Evolutionary conservation across 2,113 vertebrate species (phyloP).

Genomic region (Hippocampus barbouri): DNA sequence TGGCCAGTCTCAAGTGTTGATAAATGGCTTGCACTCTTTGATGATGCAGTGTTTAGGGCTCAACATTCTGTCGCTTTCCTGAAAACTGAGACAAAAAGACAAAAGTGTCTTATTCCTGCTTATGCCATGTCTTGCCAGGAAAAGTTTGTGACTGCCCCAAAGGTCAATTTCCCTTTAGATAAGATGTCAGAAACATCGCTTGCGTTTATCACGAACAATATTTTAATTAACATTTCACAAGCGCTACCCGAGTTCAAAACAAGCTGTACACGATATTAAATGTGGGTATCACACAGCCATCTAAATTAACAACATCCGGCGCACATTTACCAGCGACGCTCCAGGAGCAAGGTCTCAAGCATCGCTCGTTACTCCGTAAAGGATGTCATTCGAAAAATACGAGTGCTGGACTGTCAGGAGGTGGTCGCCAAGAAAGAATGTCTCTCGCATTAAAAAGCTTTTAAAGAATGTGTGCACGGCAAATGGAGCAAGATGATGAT

Average conservation of each 20-base stretch:
- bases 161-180: background rate
- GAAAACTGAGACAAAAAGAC: too few relatives aligned
- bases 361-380: background rate
- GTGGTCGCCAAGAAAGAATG: slow-evolving; percentile 14
- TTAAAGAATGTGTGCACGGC: slow-evolving; percentile 12
- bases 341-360: background rate
- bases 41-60: too few relatives aligned
- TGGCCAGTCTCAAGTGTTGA: too few relatives aligned
- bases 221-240: background rate
- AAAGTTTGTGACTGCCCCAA: background rate
- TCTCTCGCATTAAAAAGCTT: slow-evolving; percentile 34
- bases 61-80: too few relatives aligned
- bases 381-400: background rate
- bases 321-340: background rate
- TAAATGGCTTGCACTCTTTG: too few relatives aligned
- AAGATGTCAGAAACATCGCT: background rate
- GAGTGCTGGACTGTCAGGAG: background rate
- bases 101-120: background rate
- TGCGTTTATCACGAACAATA: background rate
- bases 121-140: background rate
- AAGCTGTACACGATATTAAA: background rate
- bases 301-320: background rate
- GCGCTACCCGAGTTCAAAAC: background rate
- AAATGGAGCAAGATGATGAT: slow-evolving; percentile 11
- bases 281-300: too few relatives aligned